Conservation (phyloP, 2,888 invertebrate species). For the Salticus scenicus region DNA sequence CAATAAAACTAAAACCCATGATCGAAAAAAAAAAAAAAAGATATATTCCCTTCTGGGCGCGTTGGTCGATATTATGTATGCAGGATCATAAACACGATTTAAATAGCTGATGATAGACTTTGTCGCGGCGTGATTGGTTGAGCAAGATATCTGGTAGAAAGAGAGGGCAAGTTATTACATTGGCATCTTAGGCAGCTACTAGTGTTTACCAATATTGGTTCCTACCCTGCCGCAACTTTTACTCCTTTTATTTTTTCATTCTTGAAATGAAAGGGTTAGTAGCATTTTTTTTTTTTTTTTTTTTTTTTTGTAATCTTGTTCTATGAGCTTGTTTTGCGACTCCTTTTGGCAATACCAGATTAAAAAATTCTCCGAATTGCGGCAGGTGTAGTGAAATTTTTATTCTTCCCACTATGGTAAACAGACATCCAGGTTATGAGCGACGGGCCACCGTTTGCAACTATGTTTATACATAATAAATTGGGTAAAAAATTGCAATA, state of each 20-base stretch:
- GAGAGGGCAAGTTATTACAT: slow-evolving; percentile 35
- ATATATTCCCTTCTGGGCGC: slow-evolving; percentile 21
- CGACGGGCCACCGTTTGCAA: too few relatives aligned
- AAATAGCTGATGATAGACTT: slow-evolving; percentile 59
- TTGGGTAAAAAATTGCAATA: too few relatives aligned
- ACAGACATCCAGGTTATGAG: too few relatives aligned
- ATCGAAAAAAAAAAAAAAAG: slow-evolving; percentile 35
- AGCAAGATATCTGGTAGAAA: slow-evolving; percentile 9
- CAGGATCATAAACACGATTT: slow-evolving; percentile 49
- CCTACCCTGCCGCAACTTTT: slow-evolving; percentile 21
- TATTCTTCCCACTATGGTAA: too few relatives aligned
- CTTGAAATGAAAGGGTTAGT: slow-evolving; percentile 21
- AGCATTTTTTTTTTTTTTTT: slow-evolving; percentile 35
- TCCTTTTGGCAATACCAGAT: neutral
- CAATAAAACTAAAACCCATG: slow-evolving; percentile 41
- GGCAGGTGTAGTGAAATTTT: neutral
- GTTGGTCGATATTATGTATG: slow-evolving; percentile 23
- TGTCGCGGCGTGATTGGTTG: slow-evolving; percentile 47
- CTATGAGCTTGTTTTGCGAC: neutral
- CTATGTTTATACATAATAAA: too few relatives aligned
- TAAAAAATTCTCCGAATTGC: neutral
- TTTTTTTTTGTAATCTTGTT: too few relatives aligned
- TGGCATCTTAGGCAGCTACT: slow-evolving; percentile 40
- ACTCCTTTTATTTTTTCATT: slow-evolving; percentile 16
- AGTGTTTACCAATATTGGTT: slow-evolving; percentile 58